Evolutionary conservation across 1,140 invertebrate species (phyloP), one percentile per base, ranked within the genome.

Genomic region (Caenorhabditis latens): DNA sequence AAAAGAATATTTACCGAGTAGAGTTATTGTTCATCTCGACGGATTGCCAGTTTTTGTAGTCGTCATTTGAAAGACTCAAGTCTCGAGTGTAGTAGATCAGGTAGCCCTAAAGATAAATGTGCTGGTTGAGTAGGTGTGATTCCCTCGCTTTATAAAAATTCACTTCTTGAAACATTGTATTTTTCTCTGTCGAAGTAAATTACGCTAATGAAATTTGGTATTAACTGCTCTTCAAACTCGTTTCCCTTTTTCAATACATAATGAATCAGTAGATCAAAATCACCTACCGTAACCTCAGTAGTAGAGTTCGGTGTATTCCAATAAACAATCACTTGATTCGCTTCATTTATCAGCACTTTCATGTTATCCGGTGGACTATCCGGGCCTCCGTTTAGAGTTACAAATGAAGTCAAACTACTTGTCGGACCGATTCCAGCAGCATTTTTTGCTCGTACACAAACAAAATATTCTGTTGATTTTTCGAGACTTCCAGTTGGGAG

Each of bases 291-390:
- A 50, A 85, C 67, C 19, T 65, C 63, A 1, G 84, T 71, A 14
- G 84, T 85, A 2, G 63, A 85, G 57, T 85, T 85, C 7, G 84
- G 84, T 42, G 84, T 53, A 42, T 75, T 53, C 84, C 84, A 85
- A 16, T 67, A 32, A 50, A 85, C 63, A 71, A 85, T 67, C 43
- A 67, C 84, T 50, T 65, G 63, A 46, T 85, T 85, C 2, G 84
- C 84, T 50, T 85, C 84, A 63, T 85, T 85, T 75, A 85, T 85
- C 65, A 71, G 6, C 6, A 85, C 84, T n/a, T 32, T 46, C 40
- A 85, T 21, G 21, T 32, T 61, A 24, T 85, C 63, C 13, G 84
- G 84, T 48, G 65, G 21, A 42, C 32, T n/a, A 40, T 85, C 84
- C 6, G 84, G 84, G 9, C 84, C 84, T 19, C 84, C 84, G 24